Evolutionary conservation across 2,113 vertebrate species (phyloP), one percentile per base, ranked within the genome.

Genomic region (Bufo gargarizans): DNA sequence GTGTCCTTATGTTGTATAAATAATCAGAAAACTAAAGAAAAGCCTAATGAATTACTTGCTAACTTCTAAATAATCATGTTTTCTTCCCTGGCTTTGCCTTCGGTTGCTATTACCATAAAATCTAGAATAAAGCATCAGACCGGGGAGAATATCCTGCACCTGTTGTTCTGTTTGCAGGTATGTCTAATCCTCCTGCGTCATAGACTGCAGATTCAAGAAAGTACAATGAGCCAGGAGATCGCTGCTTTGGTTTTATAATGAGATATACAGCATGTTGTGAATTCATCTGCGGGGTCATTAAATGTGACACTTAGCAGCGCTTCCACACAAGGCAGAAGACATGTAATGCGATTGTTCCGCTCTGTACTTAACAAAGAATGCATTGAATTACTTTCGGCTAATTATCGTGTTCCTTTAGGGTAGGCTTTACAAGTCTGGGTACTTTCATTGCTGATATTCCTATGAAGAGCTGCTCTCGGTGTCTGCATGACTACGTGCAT

Each of bases 151-250:
- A 50, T 82, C 11, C 43, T 50, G 81, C 81, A 82, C 81, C 81
- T 82, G 81, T 82, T 82, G 81, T 82, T 82, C 81, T 67, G 81
- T 82, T 82, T 63, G 81, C 59, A 82, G 81, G 81, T 82, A 82
- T 82, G 81, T 82, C 81, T 82, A 82, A 82, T 82, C 81, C 61
- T 82, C 81, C 50, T 82, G 81, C 81, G 81, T 82, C 81, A 82
- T 82, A 13, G 81, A 22, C 81, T 82, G 59, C 81, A 50, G 59
- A 50, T 82, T 82, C 61, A 14, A 82, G 61, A 82, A 82, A 82
- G 43, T 82, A 82, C 81, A 67, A 67, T 82, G 61, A 82, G 59
- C 81, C 43, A 7, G 47, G 81, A 65, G 81, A 82, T 67, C n/a
- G n/a, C 61, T 82, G 45, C 81, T 50, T 67, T 45, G 81, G 61